These are phyloP conservation scores for Calliphora vomitoria DNA, from an alignment of 2,888 invertebrate species.

Conservation along the genomic window DNA sequence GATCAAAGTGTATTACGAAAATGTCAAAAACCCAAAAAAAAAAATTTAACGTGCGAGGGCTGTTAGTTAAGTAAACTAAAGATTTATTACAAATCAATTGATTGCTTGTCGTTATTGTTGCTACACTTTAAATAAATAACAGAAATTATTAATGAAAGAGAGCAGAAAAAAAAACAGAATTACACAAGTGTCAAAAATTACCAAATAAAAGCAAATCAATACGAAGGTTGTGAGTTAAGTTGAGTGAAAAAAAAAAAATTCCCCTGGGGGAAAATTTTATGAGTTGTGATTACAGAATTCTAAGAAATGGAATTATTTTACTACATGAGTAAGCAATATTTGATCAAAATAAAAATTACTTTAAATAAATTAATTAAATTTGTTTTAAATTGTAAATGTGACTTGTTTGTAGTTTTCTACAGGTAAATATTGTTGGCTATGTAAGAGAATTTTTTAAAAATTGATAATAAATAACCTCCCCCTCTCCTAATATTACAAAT, in stretches of 20 bases:
- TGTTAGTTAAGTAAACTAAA: conserved; percentile 29
- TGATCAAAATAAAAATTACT: not conserved
- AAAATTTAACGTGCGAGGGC: conserved; percentile 16
- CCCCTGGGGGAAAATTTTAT: no score
- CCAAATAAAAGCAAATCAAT: not conserved
- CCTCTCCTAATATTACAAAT: not conserved
- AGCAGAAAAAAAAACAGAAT: not conserved
- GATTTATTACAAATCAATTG: not conserved
- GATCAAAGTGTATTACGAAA: conserved; percentile 37
- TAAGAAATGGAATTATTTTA: not conserved
- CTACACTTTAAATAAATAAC: conserved; percentile 7
- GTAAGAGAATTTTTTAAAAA: not conserved
- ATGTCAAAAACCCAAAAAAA: conserved; percentile 39
- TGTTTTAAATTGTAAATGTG: no score
- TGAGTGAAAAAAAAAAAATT: not conserved
- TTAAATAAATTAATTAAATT: not conserved
- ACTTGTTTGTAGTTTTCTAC: not conserved
- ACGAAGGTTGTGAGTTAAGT: not conserved
- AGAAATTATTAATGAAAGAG: conserved; percentile 1
- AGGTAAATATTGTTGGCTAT: not conserved
- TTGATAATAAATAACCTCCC: not conserved
- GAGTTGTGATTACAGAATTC: not conserved
- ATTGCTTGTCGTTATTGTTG: no score
- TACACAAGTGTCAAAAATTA: conserved; percentile 18
- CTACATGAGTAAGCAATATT: not conserved